Conservation (phyloP, 2,113 vertebrate species). For the Rhizomys pruinosus region DNA sequence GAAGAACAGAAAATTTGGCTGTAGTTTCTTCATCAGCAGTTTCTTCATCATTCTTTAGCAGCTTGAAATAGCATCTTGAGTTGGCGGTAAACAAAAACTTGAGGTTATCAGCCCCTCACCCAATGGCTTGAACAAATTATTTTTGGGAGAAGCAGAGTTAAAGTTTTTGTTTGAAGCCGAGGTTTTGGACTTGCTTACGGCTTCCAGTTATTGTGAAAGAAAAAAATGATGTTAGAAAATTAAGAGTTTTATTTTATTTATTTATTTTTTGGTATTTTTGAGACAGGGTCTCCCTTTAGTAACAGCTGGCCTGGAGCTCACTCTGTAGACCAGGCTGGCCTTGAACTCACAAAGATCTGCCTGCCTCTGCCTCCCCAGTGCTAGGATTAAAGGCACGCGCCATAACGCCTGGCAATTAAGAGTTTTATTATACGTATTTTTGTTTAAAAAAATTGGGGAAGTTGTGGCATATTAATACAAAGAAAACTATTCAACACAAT, state of each 20-base stretch:
- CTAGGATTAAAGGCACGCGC: no score
- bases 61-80: slow-evolving; percentile 82
- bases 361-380: no score
- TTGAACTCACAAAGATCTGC: no score
- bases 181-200: slow-evolving; percentile 45
- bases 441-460: neutral
- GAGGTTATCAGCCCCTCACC: neutral
- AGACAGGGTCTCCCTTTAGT: no score
- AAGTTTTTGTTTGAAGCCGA: slow-evolving; percentile 73
- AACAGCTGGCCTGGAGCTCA: no score
- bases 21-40: slow-evolving; percentile 76
- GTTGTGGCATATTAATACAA: neutral
- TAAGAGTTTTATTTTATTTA: no score
- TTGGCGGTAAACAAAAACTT: slow-evolving; percentile 80
- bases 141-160: slow-evolving; percentile 63
- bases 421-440: no score
- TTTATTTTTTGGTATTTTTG: no score
- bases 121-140: slow-evolving; percentile 78
- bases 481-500: neutral
- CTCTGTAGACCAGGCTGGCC: no score
- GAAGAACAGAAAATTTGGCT: slow-evolving; percentile 73
- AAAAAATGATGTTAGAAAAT: neutral
- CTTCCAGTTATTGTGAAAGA: neutral
- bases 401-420: no score
- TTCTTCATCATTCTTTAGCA: slow-evolving; percentile 78